phyloP scores from a whole-genome alignment of 2,888 invertebrate species.

The Panorpa germanica region DNA sequence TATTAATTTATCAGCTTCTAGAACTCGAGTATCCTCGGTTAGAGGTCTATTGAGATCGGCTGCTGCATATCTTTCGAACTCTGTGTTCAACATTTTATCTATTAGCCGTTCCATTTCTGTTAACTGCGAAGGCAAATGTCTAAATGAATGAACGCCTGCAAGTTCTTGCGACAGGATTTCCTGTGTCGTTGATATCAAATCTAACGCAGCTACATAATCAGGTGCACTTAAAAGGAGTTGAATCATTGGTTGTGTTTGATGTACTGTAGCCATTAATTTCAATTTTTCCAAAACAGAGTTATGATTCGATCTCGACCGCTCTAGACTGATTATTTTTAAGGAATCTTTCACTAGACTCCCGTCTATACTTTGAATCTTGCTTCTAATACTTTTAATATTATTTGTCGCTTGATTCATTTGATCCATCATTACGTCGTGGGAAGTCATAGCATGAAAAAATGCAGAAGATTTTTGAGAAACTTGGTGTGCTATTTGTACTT shows the following conservation, averaged over 20 bases:
- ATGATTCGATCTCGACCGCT: conserved; percentile 44
- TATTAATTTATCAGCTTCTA: conserved; percentile 71
- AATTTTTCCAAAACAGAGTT: conserved; percentile 50
- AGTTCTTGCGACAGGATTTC: conserved; percentile 81
- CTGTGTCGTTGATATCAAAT: conserved; percentile 90
- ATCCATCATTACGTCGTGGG: conserved; percentile 92
- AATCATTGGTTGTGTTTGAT: conserved; percentile 95
- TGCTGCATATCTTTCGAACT: conserved; percentile 82
- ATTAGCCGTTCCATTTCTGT: conserved; percentile 91
- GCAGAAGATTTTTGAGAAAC: conserved; percentile 88
- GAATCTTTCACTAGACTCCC: conserved; percentile 61
- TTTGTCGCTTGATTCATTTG: conserved; percentile 71
- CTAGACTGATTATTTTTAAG: conserved; percentile 53
- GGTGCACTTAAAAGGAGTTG: conserved; percentile 85
- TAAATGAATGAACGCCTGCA: conserved; percentile 83
- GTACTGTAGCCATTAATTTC: conserved; percentile 84
- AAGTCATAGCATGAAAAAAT: conserved; percentile 96
- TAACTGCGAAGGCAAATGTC: conserved; percentile 88
- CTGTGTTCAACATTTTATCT: conserved; percentile 90
- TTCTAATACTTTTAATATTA: conserved; percentile 52
- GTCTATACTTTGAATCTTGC: conserved; percentile 61
- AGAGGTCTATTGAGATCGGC: conserved; percentile 78
- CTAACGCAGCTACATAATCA: conserved; percentile 93
- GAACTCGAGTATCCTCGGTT: conserved; percentile 31
- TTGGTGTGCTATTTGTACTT: conserved; percentile 84